phyloP scores from a whole-genome alignment of 2,888 invertebrate species.

The Dendrolimus pini region DNA sequence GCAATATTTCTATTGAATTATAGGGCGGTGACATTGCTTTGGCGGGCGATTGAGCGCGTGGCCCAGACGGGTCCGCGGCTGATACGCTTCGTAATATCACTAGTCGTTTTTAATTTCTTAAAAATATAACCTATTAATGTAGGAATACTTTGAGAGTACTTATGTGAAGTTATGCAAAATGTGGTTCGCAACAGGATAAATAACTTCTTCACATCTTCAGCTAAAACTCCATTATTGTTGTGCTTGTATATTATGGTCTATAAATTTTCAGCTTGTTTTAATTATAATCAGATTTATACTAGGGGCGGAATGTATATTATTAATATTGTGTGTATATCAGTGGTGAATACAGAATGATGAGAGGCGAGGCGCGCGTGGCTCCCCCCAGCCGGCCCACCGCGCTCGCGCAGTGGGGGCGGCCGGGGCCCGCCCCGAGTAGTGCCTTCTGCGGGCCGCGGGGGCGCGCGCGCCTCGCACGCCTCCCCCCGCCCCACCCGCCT shows the following conservation, averaged over 20 bases:
- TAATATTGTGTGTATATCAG: slow-evolving; percentile 63
- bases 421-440: slow-evolving; percentile 19
- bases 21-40: slow-evolving; percentile 35
- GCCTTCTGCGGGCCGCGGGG: slow-evolving; percentile 4
- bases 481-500: slow-evolving; percentile 16
- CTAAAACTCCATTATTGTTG: slow-evolving; percentile 33
- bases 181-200: slow-evolving; percentile 32
- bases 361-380: slow-evolving; percentile 41
- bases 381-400: slow-evolving; percentile 15
- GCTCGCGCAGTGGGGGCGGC: slow-evolving; percentile 11
- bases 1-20: slow-evolving; percentile 49
- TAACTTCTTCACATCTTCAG: slow-evolving; percentile 19
- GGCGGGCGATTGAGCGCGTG: slow-evolving; percentile 17
- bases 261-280: slow-evolving; percentile 65
- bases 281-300: slow-evolving; percentile 49
- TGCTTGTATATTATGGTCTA: slow-evolving; percentile 67
- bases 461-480: slow-evolving; percentile 8
- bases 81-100: not conserved
- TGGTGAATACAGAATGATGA: slow-evolving; percentile 25
- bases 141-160: slow-evolving; percentile 52
- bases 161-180: slow-evolving; percentile 45
- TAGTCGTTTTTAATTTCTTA: not conserved
- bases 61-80: not conserved
- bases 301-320: slow-evolving; percentile 55
- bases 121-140: slow-evolving; percentile 7